Evolutionary conservation across 1,140 invertebrate genomes (phyloP).

Genomic region (Bombus consobrinus): DNA sequence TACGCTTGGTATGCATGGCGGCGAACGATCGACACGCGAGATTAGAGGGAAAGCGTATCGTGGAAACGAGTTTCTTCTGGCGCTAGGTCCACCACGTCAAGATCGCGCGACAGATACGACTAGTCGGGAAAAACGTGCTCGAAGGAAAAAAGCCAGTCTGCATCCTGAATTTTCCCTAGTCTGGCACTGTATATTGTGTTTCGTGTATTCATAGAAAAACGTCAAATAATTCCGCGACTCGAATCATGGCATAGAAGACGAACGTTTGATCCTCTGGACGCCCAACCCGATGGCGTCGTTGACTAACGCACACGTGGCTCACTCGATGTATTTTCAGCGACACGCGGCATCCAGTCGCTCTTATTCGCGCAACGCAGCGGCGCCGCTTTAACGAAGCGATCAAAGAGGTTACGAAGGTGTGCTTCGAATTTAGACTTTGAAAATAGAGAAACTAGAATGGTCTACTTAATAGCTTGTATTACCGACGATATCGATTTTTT

Average conservation of each 20-base stretch:
- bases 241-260: conserved; percentile 20
- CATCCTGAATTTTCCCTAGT: not conserved
- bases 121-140: conserved; percentile 13
- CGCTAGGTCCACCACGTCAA: conserved; percentile 21
- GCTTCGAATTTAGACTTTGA: conserved; percentile 12
- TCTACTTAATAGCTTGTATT: not conserved
- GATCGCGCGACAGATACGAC: conserved; percentile 34
- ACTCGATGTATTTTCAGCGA: conserved; percentile 63
- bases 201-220: conserved; percentile 57
- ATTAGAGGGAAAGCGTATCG: conserved; percentile 41
- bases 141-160: not conserved
- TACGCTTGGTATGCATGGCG: conserved; percentile 18
- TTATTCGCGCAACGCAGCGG: conserved; percentile 33
- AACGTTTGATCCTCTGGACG: conserved; percentile 65
- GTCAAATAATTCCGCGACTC: conserved; percentile 63
- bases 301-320: conserved; percentile 25
- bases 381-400: conserved; percentile 54
- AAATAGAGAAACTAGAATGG: not conserved
- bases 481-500: not conserved
- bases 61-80: conserved; percentile 30
- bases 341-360: conserved; percentile 27
- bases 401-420: conserved; percentile 63
- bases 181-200: conserved; percentile 27
- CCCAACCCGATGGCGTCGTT: conserved; percentile 35
- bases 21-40: conserved; percentile 29